Percentiles rank a stretch among this genome's conserved stretches.
phyloP scores from a whole-genome alignment of 2,113 vertebrate genomes.

The Macquaria australasica region DNA sequence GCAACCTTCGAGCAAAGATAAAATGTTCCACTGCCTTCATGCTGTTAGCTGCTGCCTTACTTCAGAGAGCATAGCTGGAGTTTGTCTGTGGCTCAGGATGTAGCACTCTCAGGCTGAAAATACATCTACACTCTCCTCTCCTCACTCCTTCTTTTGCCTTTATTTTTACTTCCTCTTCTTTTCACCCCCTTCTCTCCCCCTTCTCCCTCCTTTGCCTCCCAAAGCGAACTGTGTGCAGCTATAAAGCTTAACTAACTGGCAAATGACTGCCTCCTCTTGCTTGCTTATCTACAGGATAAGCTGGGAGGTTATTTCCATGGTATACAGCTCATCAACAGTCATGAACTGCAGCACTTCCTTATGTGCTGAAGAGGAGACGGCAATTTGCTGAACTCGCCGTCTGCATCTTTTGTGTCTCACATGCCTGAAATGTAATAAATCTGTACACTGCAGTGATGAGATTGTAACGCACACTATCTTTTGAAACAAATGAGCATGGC shows the following conservation, averaged over 20 bases:
- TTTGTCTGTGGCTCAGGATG: slow-evolving; percentile 48
- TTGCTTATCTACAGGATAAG: slow-evolving; percentile 64
- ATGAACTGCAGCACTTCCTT: slow-evolving; percentile 50
- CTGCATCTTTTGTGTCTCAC: slow-evolving; percentile 8
- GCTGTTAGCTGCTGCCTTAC: slow-evolving; percentile 19
- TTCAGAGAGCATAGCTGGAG: slow-evolving; percentile 28
- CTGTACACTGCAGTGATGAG: neutral
- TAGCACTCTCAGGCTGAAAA: slow-evolving; percentile 57
- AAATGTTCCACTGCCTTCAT: slow-evolving; percentile 15
- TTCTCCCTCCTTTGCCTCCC: slow-evolving; percentile 18
- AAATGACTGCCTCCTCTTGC: slow-evolving; percentile 60
- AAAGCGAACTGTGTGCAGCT: slow-evolving; percentile 47
- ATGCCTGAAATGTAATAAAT: slow-evolving; percentile 26
- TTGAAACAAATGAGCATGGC: neutral
- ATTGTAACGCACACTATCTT: neutral
- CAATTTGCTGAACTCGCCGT: slow-evolving; percentile 34
- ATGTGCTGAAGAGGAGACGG: slow-evolving; percentile 26
- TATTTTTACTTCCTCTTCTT: slow-evolving; percentile 43
- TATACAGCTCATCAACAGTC: slow-evolving; percentile 59
- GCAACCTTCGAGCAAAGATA: slow-evolving; percentile 6
- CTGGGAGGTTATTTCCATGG: slow-evolving; percentile 68
- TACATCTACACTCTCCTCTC: slow-evolving; percentile 51
- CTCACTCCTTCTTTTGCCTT: slow-evolving; percentile 50
- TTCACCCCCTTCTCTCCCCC: slow-evolving; percentile 12
- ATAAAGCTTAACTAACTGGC: slow-evolving; percentile 76